phyloP scores from a whole-genome alignment of 2,113 vertebrate genomes.

The Scortum barcoo region DNA sequence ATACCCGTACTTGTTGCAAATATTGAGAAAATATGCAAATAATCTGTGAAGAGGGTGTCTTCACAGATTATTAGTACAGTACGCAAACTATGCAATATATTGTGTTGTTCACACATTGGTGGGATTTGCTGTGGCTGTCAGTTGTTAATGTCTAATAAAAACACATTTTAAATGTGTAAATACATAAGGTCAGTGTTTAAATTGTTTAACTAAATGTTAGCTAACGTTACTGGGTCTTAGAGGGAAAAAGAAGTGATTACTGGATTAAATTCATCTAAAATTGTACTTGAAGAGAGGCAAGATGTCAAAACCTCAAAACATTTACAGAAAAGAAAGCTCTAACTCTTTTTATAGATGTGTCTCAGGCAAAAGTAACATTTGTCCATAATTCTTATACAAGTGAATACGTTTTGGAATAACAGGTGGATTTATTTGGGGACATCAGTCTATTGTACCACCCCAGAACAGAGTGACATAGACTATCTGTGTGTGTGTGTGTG shows the following conservation, averaged over 20 bases:
- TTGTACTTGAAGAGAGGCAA: background rate
- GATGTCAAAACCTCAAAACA: background rate
- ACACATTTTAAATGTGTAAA: too few relatives aligned
- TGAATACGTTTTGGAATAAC: background rate
- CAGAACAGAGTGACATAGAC: background rate
- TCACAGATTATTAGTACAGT: too few relatives aligned
- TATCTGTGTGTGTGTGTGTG: background rate
- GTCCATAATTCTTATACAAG: too few relatives aligned
- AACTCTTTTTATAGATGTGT: background rate
- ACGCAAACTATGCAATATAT: background rate
- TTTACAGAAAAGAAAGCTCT: background rate
- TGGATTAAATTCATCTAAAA: background rate
- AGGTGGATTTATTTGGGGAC: background rate
- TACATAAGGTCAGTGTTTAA: too few relatives aligned
- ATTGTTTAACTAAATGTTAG: too few relatives aligned
- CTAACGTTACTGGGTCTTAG: too few relatives aligned
- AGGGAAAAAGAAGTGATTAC: background rate
- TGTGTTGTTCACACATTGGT: background rate
- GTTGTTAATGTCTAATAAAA: too few relatives aligned
- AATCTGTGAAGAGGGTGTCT: background rate
- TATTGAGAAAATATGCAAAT: background rate
- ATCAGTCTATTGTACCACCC: background rate
- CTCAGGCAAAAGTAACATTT: background rate
- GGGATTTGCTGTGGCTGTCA: background rate
- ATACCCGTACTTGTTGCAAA: background rate